Base-by-base conservation (phyloP, 2,888 invertebrate species). In the Hybos culiciformis region DNA sequence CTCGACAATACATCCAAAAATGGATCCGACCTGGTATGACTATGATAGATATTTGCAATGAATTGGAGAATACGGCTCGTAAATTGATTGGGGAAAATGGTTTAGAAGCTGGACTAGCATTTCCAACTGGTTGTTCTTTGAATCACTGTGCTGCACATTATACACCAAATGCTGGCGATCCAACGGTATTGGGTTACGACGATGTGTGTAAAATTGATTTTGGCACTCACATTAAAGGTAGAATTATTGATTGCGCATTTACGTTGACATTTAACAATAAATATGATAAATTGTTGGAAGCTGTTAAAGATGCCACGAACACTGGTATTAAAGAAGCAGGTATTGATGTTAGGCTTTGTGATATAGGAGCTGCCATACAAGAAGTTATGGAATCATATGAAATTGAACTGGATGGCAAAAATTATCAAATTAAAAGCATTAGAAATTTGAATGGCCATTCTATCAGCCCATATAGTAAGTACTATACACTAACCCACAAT, bases 321-420 rank as follows among this genome's bases (percentile, higher is more conserved):
- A 96, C 97, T 3, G 98, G 98, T 21, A 97, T 99, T 53, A 83
- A 77, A 67, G 86, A 82, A 48, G 83, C 91, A 1, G 97, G 97
- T 14, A 94, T 98, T 48, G 98, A 99, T 66, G 98, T 93, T 2
- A 81, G 92, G 59, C 74, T 99, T 45, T 96, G 97, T 64, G 98
- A 99, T 58, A 84, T 98, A 51, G 98, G 87, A 11, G 86, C 91
- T 48, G 87, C 90, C 2, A 92, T 98, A 53, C 97, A 97, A 63
- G 98, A 98, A 72, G 94, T 96, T 1, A 99, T 99, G 98, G 97
- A 98, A 61, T 96, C 94, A 0, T 94, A 98, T 63, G 98, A 98
- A 70, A 80, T 98, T 6, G 97, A 97, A 65, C 65, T 98, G 43
- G 92, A 97, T 65, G 97, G 98, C 26, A 91, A 92, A 69, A 84